Evolutionary conservation across 2,888 invertebrate genomes (phyloP).

Genomic region (Cremastobaeus sp.): DNA sequence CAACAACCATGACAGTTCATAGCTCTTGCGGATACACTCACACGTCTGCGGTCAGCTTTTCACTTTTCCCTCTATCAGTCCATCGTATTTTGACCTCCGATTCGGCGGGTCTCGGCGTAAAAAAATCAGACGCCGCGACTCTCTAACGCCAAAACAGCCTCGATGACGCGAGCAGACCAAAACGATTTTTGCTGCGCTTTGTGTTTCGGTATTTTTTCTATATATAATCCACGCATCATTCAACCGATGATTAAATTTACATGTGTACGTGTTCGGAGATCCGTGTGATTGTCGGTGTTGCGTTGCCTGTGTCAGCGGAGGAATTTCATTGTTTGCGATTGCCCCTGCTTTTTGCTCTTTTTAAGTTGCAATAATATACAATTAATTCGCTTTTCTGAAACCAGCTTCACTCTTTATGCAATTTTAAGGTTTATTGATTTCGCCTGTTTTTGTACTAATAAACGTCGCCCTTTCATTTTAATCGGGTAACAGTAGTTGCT

Average conservation of each 20-base stretch:
- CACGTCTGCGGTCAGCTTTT: slow-evolving; percentile 16
- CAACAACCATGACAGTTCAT: slow-evolving; percentile 47
- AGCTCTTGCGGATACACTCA: slow-evolving; percentile 5
- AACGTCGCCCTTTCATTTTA: no score
- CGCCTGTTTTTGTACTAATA: no score
- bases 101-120: slow-evolving; percentile 1
- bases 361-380: no score
- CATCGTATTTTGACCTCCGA: no score
- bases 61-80: slow-evolving; percentile 42
- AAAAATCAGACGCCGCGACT: not conserved
- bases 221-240: slow-evolving; percentile 20
- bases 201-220: slow-evolving; percentile 10
- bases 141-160: not conserved
- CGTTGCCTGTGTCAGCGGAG: not conserved
- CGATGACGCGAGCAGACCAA: not conserved
- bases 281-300: not conserved
- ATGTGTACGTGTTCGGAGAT: not conserved
- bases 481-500: no score
- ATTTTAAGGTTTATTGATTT: no score
- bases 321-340: slow-evolving; percentile 8
- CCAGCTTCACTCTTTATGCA: no score
- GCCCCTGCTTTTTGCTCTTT: not conserved
- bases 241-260: slow-evolving; percentile 15
- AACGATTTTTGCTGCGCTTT: slow-evolving; percentile 1
- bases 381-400: no score